Evolutionary conservation across 2,113 vertebrate genomes (phyloP), one percentile per base, ranked within the genome.

Genomic region (Syngnathoides biaculeatus): DNA sequence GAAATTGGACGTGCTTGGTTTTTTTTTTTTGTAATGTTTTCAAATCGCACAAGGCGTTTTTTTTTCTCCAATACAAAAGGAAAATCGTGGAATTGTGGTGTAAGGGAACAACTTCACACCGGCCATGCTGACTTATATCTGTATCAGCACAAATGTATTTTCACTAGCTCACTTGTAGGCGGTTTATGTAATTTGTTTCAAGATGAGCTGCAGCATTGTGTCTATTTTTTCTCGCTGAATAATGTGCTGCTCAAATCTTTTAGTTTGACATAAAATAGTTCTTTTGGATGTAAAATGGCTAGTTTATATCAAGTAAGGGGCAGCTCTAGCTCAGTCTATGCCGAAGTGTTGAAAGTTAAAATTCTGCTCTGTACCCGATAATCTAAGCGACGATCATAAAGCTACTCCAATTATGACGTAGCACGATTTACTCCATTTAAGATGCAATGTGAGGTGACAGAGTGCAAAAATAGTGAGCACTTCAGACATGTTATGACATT

Each of bases 131-230:
- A 55, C 48, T 45, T 73, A 71, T 67, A 56, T 71, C 73, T 74
- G 65, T 66, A 69, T 83, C 80, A 78, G 79, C 73, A 66, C 77
- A 84, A 88, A 79, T 70, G 26, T 80, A 84, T 82, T 66, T 78
- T 76, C 84, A 79, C 83, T 77, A 71, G 81, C 58, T 85, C 87
- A 80, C 69, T 79, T 77, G 83, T 87, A 79, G 84, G 81, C 64
- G 78, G 83, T 85, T 86, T 84, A 83, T 86, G 70, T 84, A 79
- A 79, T 84, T 84, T 83, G 43, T 76, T 85, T 77, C 79, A 71
- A 53, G 71, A 79, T 75, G 80, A 67, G 74, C 64, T 60, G 69
- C 62, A 59, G 9, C 10, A 52, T 11, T 52, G 20, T 69, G 63
- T 80, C 67, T 69, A 65, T 63, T 64, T 67, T 50, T 62, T 71